phyloP scores from a whole-genome alignment of 2,113 vertebrate genomes.

The Pionites leucogaster region DNA sequence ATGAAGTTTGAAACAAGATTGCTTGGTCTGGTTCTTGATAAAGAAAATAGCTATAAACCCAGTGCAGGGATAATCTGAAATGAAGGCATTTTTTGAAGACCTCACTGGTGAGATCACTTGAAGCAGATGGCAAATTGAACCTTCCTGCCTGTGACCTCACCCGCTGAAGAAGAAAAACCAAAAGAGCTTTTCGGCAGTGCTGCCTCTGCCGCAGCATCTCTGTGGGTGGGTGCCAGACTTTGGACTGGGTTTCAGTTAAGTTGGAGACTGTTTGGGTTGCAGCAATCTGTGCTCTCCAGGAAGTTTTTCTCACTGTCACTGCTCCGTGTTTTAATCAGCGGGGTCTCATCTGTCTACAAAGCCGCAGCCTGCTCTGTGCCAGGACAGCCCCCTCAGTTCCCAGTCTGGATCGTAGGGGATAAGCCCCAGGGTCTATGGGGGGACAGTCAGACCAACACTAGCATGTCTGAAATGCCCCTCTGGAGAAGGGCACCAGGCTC shows the following conservation, averaged over 20 bases:
- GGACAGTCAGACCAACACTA: background rate
- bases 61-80: background rate
- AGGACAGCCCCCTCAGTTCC: accelerated
- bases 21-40: background rate
- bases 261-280: background rate
- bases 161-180: background rate
- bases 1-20: background rate
- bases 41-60: background rate
- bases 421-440: background rate
- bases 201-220: background rate
- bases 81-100: background rate
- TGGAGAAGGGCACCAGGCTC: background rate
- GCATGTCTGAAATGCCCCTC: background rate
- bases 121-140: background rate
- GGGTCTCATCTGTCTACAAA: background rate
- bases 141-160: background rate
- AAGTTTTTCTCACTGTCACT: background rate
- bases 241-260: background rate
- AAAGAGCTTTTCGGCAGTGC: background rate
- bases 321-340: background rate
- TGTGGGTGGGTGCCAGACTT: background rate
- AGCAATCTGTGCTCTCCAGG: background rate
- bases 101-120: background rate
- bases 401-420: background rate
- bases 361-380: background rate